Base-by-base conservation (phyloP, 2,797 vertebrate species). In the Tolypeutes matacus region DNA sequence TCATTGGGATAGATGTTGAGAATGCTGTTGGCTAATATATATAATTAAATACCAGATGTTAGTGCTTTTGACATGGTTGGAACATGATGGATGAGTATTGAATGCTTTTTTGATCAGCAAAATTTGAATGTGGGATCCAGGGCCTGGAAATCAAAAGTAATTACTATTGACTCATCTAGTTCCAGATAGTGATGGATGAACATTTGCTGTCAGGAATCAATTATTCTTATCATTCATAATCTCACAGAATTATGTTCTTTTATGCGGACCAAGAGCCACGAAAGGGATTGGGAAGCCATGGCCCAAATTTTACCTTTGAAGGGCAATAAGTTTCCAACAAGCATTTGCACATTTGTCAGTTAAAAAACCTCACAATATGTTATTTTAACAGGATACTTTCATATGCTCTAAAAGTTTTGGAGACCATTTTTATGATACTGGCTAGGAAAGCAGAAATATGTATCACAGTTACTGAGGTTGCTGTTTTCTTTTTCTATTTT, bases 91-190 rank as follows among this genome's bases (percentile, higher is more conserved):
- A 20, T 75, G 58, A 82, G 3, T n/a, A 64, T 56, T 56, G 60
- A 91, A 49, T 86, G 21, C 25, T 53, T 39, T 78, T 77, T 70
- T 77, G 18, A 89, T 73, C 15, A 88, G 18, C 18, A 86, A 62
- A 92, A 73, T 75, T 67, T 75, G 18, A 85, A 81, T 4, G 86
- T 89, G 49, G 81, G 13, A 70, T 46, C 31, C 39, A 89, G 64
- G 77, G 25, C 8, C 75, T 89, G 62, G 46, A 95, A 58, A 85
- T 81, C 46, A 56, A 80, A 80, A 90, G 29, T 88, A 67, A 95
- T 93, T 86, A 88, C 39, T 83, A 73, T 62, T 93, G 15, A 94
- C 14, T 83, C 31, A 62, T 39, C 31, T 77, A 86, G 39, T 75
- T 70, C 23, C 75, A 80, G 58, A 80, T 46, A 93, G 3, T 72